Percentiles rank a stretch among this genome's conserved stretches.
These are phyloP conservation scores for Platycnemis pennipes DNA, from an alignment of 2,888 invertebrate genomes.

Conservation along the genomic window DNA sequence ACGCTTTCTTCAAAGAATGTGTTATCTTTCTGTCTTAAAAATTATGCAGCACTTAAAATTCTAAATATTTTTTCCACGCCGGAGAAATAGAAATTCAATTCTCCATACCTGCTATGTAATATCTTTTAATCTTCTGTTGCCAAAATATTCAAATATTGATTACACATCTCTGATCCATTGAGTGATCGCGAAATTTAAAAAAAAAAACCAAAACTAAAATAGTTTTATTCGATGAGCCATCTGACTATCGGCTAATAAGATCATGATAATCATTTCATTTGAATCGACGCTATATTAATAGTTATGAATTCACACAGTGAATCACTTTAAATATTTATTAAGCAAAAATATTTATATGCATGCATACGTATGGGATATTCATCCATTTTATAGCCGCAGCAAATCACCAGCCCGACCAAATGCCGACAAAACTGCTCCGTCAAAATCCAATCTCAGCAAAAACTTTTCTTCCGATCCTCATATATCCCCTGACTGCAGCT, in stretches of 20 bases:
- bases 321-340: background rate
- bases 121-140: too few species aligned
- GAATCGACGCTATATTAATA: background rate
- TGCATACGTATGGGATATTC: background rate
- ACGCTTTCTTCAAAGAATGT: too few species aligned
- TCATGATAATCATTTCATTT: background rate
- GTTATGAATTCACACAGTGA: background rate
- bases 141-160: too few species aligned
- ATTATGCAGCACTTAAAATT: too few species aligned
- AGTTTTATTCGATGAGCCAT: too few species aligned
- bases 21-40: too few species aligned
- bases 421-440: constrained; percentile 10
- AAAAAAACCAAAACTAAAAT: too few species aligned
- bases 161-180: too few species aligned
- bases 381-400: background rate
- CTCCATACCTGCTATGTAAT: too few species aligned
- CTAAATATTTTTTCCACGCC: too few species aligned
- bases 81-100: too few species aligned
- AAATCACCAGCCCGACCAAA: background rate
- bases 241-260: background rate
- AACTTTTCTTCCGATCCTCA: constrained; percentile 23
- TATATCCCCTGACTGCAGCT: background rate
- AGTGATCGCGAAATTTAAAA: too few species aligned
- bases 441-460: constrained; percentile 58
- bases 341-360: background rate